These are phyloP conservation scores for Molossus molossus DNA, from an alignment of 2,797 vertebrate species.

Conservation along the genomic window DNA sequence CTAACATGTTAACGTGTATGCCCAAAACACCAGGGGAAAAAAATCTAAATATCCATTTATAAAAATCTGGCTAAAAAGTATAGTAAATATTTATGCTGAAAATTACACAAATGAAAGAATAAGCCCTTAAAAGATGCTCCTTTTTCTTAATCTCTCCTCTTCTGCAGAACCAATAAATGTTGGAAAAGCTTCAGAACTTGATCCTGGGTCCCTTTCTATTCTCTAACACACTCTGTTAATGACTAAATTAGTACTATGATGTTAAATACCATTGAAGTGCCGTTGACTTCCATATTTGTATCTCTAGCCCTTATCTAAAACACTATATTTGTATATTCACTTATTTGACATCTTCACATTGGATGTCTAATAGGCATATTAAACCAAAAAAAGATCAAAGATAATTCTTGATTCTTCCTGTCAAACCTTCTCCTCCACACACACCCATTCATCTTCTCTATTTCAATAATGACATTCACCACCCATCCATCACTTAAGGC, in stretches of 20 bases:
- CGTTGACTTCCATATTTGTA: background rate
- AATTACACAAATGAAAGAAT: background rate
- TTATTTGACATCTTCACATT: background rate
- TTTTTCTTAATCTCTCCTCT: background rate
- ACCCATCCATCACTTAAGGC: background rate
- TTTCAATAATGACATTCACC: slow-evolving; percentile 16
- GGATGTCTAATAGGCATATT: background rate
- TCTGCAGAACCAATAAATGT: background rate
- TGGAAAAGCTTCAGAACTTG: background rate
- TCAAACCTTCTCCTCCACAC: background rate
- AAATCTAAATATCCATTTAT: background rate
- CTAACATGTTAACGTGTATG: background rate
- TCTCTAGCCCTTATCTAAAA: background rate
- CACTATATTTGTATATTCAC: background rate
- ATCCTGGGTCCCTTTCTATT: background rate
- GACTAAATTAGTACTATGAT: background rate
- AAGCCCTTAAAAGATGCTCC: background rate
- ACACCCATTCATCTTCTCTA: background rate
- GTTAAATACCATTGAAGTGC: background rate
- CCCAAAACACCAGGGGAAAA: background rate
- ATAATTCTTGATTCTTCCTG: background rate
- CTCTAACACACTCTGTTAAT: background rate
- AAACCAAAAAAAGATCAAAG: background rate
- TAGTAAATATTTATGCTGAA: background rate
- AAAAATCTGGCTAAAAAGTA: background rate